phyloP scores from a whole-genome alignment of 2,797 vertebrate genomes.

The Rhodeus uyekii region DNA sequence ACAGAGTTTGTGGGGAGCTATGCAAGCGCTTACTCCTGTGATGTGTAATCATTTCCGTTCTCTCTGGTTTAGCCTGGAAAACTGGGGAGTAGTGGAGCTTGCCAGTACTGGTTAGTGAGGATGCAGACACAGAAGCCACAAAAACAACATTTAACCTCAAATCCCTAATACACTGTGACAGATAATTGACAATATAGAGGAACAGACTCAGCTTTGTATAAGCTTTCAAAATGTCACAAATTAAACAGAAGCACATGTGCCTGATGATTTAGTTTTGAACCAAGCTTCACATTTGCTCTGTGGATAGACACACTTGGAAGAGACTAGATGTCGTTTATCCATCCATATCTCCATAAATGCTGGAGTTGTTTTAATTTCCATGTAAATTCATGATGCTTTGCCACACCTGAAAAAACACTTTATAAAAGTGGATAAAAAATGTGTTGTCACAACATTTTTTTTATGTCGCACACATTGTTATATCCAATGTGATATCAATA shows the following conservation, averaged over 20 bases:
- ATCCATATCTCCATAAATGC: slow-evolving; percentile 27
- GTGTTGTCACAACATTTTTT: slow-evolving; percentile 27
- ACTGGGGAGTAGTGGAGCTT: slow-evolving; percentile 26
- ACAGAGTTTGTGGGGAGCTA: slow-evolving; percentile 42
- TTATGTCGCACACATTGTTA: not conserved
- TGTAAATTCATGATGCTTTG: not conserved
- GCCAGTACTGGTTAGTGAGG: slow-evolving; percentile 9
- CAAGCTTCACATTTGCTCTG: not conserved
- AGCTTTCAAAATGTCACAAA: not conserved
- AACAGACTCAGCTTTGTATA: not conserved
- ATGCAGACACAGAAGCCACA: slow-evolving; percentile 11
- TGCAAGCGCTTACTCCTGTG: slow-evolving; percentile 47
- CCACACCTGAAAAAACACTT: not conserved
- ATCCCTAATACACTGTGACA: not conserved
- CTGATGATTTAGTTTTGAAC: not conserved
- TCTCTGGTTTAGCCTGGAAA: slow-evolving; percentile 33
- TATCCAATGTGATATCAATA: slow-evolving; percentile 27
- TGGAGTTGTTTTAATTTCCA: slow-evolving; percentile 45
- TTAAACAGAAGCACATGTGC: not conserved
- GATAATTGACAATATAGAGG: slow-evolving; percentile 9
- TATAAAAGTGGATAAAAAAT: slow-evolving; percentile 29
- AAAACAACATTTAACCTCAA: slow-evolving; percentile 21
- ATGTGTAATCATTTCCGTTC: slow-evolving; percentile 52
- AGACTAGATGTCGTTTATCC: not conserved
- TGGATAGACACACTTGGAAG: not conserved